Base-by-base conservation (phyloP, 2,797 vertebrate genomes). In the Anguilla anguilla region DNA sequence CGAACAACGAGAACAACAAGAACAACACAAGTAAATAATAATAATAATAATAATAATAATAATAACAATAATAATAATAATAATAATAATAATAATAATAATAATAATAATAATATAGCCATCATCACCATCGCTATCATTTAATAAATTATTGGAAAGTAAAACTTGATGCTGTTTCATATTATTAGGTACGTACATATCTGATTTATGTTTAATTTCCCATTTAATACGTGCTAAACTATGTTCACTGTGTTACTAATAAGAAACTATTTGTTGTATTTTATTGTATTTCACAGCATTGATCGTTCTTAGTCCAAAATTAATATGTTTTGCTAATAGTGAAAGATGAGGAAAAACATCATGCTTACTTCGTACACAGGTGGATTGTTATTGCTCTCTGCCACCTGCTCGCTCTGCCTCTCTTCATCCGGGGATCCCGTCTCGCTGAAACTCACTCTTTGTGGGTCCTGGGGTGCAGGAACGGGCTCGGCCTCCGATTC, bases 311-410 rank as follows among this genome's bases (percentile, higher is more conserved):
- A 81, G 53, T 69, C n/a, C 64, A n/a, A 69, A 6, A 35, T 74
- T 0, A 3, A 39, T 35, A 35, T 17, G 13, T 74, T 35, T 74
- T 31, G 25, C 3, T 74, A 4, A 11, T 13, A 31, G 69, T 35
- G 31, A 55, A 61, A 55, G 64, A n/a, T 55, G 15, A 39, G 19
- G 43, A 39, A 5, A 57, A 39, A 55, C 43, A n/a, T 57, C 53
- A 64, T 15, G 92, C 94, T 95, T 92, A 96, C 96, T 91, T 96
- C 93, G 55, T 94, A 94, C 88, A 90, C 89, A 35, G 95, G 93
- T 35, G 94, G 95, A 87, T 90, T 86, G n/a, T n/a, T 91, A 85
- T 91, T 94, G 89, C 93, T 93, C 91, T 91, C 95, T 90, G 94
- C 87, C 28, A 93, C 22, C 31, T 91, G 92, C 90, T 96, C 96